phyloP scores from a whole-genome alignment of 2,113 vertebrate genomes.

The Silurus glanis region DNA sequence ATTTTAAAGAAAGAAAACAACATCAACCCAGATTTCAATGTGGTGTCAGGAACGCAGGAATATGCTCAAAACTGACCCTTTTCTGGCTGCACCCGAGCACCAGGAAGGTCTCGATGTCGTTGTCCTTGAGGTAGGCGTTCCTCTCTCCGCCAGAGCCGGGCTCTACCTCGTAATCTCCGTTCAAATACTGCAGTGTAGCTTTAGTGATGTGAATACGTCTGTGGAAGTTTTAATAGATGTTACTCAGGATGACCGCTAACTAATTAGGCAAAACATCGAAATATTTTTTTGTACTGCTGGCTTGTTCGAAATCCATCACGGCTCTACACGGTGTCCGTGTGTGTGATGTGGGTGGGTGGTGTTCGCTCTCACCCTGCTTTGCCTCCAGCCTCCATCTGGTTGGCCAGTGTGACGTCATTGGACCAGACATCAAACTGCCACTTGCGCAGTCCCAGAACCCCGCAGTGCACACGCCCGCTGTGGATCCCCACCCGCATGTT shows the following conservation, averaged over 20 bases:
- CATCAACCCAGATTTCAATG: too few species aligned
- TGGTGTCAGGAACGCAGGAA: not conserved
- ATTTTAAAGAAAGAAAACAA: not conserved
- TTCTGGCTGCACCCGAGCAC: slow-evolving; percentile 95
- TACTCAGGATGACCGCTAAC: too few species aligned
- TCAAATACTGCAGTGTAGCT: slow-evolving; percentile 91
- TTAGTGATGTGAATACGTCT: slow-evolving; percentile 96
- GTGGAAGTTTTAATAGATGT: slow-evolving; percentile 15
- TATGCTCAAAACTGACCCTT: slow-evolving; percentile 72
- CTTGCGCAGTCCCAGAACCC: slow-evolving; percentile 90
- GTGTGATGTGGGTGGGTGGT: slow-evolving; percentile 18
- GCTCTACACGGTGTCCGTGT: not conserved
- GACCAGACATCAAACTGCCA: slow-evolving; percentile 99
- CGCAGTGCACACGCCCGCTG: slow-evolving; percentile 91
- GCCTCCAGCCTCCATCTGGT: slow-evolving; percentile 94
- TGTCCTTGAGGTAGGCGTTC: slow-evolving; percentile 89
- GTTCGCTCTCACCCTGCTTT: slow-evolving; percentile 82
- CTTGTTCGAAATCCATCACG: not conserved
- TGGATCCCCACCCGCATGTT: slow-evolving; percentile 98
- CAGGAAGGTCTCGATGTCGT: slow-evolving; percentile 92
- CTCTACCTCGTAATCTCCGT: slow-evolving; percentile 94
- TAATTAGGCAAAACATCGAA: too few species aligned
- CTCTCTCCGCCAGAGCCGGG: slow-evolving; percentile 87
- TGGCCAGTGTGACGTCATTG: slow-evolving; percentile 93
- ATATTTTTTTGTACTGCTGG: not conserved